A percentile compares a stretch with the other conserved stretches of the same genome.
Conservation (phyloP, 2,797 vertebrate species). For the Petrocephalus sullivani region DNA sequence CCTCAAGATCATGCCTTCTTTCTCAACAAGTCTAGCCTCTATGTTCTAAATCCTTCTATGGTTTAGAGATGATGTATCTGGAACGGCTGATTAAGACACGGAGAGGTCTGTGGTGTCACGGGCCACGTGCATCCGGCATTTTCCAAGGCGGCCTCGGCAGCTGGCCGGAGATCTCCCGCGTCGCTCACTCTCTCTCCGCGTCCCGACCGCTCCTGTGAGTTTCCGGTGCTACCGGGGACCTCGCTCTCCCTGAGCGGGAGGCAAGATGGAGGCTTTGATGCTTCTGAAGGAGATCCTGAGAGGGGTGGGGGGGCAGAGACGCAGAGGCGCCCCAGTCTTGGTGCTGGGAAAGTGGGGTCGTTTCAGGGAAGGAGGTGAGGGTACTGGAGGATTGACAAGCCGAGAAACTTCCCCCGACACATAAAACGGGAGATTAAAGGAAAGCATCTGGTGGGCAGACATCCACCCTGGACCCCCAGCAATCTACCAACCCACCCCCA, state of each 20-base stretch:
- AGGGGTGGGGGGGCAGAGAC: background rate
- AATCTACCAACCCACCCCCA: conserved; percentile 49
- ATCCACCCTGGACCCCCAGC: conserved; percentile 42
- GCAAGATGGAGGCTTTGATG: conserved; percentile 37
- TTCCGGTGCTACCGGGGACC: background rate
- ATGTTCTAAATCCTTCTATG: background rate
- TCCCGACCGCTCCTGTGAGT: background rate
- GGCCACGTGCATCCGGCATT: background rate
- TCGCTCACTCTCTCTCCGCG: background rate
- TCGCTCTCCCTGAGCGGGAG: background rate
- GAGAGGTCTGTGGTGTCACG: background rate
- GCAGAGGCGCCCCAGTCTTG: background rate
- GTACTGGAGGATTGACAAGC: conserved; percentile 52
- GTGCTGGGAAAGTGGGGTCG: background rate
- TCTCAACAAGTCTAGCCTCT: background rate
- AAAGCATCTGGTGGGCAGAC: conserved; percentile 58
- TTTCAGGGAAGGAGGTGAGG: conserved; percentile 36
- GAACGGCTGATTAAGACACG: background rate
- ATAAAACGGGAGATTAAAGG: conserved; percentile 65
- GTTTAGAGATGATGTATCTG: background rate
- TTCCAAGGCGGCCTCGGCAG: background rate
- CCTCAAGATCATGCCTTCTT: background rate
- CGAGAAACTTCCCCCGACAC: conserved; percentile 59
- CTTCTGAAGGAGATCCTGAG: conserved; percentile 34
- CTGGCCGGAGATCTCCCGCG: background rate